Base-by-base conservation (phyloP, 1,140 invertebrate species). In the Pararge aegeria region DNA sequence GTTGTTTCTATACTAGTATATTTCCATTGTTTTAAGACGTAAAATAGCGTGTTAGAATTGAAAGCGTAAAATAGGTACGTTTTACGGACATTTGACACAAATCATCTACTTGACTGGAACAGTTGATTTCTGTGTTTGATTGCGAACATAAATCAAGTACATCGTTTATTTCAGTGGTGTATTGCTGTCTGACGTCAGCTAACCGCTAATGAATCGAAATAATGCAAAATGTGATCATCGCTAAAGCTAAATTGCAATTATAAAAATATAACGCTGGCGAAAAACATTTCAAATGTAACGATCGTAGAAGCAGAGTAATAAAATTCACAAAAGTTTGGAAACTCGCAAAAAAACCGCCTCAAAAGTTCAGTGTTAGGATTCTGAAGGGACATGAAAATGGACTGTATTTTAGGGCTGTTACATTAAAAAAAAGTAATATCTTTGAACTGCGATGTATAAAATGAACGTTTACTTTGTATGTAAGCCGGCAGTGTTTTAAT, bases 111-210 rank as follows among this genome's bases (percentile, higher is more conserved):
- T 61, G 59, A 61, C 52, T 55, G 46, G 30, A 61, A 50, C 61
- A 58, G 58, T 62, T 61, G 55, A 68, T 64, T 66, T 38, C 58
- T 65, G 65, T 58, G 50, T 71, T 68, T 55, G 63, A 66, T 68
- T 64, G 58, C 24, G 52, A 61, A 42, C 60, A 66, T 71, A 68
- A 72, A 72, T 72, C 66, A 64, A 58, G 38, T 61, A 34, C 40
- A 60, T 61, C 54, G 51, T 68, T 64, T 68, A 53, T 61, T 63
- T 52, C 19, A 52, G 19, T 37, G 13, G 49, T 40, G 30, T 44
- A 50, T 50, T 30, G 52, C 53, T 2, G 5, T 30, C 18, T 20
- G 44, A 42, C n/a, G 46, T 61, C 15, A 46, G 20, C 46, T 34
- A 0, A 6, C n/a, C 5, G n/a, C 21, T 49, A 49, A 49, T 27